Conservation (phyloP, 2,797 vertebrate species). For the Psittacula derbiana region DNA sequence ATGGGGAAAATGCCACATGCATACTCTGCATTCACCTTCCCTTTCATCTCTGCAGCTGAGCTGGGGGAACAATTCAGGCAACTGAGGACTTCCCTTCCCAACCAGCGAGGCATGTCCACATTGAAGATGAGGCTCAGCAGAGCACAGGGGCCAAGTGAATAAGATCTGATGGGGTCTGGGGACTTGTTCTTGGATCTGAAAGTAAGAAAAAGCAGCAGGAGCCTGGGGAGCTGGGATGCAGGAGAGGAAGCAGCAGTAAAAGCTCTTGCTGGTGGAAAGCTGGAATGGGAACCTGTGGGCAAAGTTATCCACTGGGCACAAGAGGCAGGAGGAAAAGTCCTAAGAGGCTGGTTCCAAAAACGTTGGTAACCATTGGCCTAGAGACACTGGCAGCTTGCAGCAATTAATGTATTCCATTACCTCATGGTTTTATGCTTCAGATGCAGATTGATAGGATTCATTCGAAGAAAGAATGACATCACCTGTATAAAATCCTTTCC, state of each 20-base stretch:
- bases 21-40: not conserved
- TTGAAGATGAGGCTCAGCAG: not conserved
- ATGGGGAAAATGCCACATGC: not conserved
- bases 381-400: conserved; percentile 34
- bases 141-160: not conserved
- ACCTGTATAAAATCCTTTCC: conserved; percentile 44
- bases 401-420: conserved; percentile 47
- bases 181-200: not conserved
- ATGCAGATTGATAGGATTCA: conserved; percentile 51
- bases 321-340: not conserved
- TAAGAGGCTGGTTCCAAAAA: not conserved
- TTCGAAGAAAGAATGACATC: conserved; percentile 55
- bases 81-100: not conserved
- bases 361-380: not conserved
- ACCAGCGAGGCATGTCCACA: rapidly evolving
- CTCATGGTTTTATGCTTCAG: conserved; percentile 32
- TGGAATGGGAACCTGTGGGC: not conserved
- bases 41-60: not conserved
- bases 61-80: not conserved
- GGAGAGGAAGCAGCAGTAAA: not conserved
- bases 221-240: not conserved
- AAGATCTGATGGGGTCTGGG: not conserved
- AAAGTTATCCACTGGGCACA: not conserved
- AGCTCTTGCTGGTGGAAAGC: not conserved
- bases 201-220: not conserved